A percentile compares a stretch with the other conserved stretches of the same genome.
These are phyloP conservation scores for Cancer borealis DNA, from an alignment of 2,888 invertebrate genomes.

Conservation along the genomic window DNA sequence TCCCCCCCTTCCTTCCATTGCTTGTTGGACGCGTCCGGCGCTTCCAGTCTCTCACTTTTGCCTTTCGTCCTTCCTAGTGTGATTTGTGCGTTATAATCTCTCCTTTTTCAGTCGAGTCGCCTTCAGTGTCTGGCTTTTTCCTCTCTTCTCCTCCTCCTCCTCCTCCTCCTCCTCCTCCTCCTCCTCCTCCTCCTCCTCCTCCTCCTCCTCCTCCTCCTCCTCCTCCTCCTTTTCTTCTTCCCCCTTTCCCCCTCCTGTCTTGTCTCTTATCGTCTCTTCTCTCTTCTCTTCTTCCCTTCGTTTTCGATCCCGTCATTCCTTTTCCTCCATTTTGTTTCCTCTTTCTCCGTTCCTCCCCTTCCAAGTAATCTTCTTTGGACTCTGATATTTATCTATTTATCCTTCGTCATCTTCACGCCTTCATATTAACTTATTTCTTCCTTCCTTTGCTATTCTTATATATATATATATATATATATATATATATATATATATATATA, in stretches of 20 bases:
- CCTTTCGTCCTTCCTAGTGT: not conserved
- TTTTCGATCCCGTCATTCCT: not conserved
- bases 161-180: not conserved
- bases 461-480: too few relatives aligned
- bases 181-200: too few relatives aligned
- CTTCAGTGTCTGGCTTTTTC: not conserved
- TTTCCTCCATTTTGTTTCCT: not conserved
- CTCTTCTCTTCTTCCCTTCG: not conserved
- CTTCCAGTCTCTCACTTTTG: too few relatives aligned
- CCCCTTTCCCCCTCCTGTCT: not conserved
- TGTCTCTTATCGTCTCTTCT: not conserved
- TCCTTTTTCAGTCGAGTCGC: not conserved
- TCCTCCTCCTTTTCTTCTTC: not conserved
- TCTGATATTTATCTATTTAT: too few relatives aligned
- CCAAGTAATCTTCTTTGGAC: too few relatives aligned
- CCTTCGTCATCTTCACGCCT: too few relatives aligned
- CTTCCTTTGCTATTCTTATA: too few relatives aligned
- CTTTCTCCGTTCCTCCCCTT: not conserved
- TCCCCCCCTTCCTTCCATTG: too few relatives aligned
- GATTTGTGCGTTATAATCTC: constrained; percentile 20
- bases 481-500: not conserved
- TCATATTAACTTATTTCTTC: too few relatives aligned
- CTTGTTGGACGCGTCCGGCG: too few relatives aligned
- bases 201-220: too few relatives aligned
- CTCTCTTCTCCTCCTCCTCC: not conserved